phyloP scores from a whole-genome alignment of 2,113 vertebrate species.

The Dinomys branickii region DNA sequence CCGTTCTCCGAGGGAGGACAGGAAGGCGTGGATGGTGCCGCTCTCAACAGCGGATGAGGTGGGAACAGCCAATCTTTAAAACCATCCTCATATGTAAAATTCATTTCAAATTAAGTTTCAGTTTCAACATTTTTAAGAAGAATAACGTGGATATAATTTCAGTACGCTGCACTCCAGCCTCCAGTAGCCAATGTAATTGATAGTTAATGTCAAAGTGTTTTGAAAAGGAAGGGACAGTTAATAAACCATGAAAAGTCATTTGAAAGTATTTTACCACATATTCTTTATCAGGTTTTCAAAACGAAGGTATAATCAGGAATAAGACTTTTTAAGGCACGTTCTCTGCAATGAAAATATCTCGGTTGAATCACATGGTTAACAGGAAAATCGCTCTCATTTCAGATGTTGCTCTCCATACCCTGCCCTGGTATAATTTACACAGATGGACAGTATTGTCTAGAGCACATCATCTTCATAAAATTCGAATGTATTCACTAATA shows the following conservation, averaged over 20 bases:
- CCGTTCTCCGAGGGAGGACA: not conserved
- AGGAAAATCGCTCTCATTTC: too few species aligned
- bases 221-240: not conserved
- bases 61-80: not conserved
- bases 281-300: not conserved
- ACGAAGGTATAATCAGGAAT: not conserved
- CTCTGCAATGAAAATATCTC: not conserved
- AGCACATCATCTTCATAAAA: accelerated
- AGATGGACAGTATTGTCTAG: accelerated
- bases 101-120: not conserved
- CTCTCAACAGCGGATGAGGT: not conserved
- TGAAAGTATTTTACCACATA: too few species aligned
- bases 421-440: not conserved
- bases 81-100: not conserved
- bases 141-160: too few species aligned
- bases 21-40: not conserved
- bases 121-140: not conserved
- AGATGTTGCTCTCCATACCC: not conserved
- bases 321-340: too few species aligned
- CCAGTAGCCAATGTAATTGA: too few species aligned
- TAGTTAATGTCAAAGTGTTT: not conserved
- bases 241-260: too few species aligned
- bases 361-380: not conserved
- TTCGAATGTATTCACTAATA: not conserved
- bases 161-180: too few species aligned